Percentiles rank a stretch among this genome's conserved stretches.
phyloP scores from a whole-genome alignment of 2,797 vertebrate genomes.

The Eidolon dupreanum region DNA sequence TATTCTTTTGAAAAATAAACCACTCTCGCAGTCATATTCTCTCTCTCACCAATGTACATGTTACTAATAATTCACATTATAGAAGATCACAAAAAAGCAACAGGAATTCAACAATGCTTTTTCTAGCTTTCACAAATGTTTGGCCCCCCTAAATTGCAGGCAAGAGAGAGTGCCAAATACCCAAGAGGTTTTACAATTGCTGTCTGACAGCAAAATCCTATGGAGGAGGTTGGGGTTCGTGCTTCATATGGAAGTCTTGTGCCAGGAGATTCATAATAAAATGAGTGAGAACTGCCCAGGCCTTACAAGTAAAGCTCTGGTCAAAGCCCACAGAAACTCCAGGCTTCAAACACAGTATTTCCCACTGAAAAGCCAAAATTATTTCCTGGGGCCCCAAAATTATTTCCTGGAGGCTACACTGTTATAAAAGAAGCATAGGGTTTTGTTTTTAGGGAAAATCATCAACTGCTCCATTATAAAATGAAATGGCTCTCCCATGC shows the following conservation, averaged over 20 bases:
- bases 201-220: neutral
- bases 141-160: neutral
- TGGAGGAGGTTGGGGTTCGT: neutral
- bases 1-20: neutral
- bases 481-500: neutral
- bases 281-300: neutral
- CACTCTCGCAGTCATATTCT: neutral
- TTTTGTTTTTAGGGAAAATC: neutral
- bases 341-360: neutral
- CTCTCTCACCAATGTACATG: neutral
- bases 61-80: neutral
- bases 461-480: neutral
- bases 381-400: neutral
- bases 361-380: neutral
- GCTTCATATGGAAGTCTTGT: neutral
- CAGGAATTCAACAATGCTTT: neutral
- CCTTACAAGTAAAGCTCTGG: neutral
- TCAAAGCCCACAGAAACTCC: neutral
- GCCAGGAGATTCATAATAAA: neutral
- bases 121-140: constrained; percentile 17
- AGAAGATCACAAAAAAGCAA: constrained; percentile 17
- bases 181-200: neutral
- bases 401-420: neutral
- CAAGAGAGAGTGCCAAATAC: neutral
- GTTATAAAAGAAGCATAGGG: neutral